A percentile compares a stretch with the other conserved stretches of the same genome.
Conservation (phyloP, 2,797 vertebrate genomes). For the Merluccius polli region DNA sequence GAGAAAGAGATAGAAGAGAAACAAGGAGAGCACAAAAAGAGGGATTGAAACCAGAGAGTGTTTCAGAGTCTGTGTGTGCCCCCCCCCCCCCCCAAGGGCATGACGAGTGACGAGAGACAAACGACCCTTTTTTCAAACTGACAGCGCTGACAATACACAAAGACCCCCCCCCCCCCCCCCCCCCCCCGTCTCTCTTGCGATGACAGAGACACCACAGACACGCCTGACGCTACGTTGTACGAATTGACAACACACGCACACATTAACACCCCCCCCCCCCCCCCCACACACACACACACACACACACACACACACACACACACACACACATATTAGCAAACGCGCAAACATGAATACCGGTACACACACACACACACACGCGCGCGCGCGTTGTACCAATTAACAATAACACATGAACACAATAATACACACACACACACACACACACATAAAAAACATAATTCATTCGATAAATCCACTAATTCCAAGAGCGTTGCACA, state of each 20-base stretch:
- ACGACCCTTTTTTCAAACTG: conserved; percentile 36
- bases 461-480: background rate
- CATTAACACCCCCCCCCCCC: too few relatives aligned
- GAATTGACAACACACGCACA: background rate
- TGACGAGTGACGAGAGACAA: conserved; percentile 42
- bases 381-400: too few relatives aligned
- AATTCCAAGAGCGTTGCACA: background rate
- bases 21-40: background rate
- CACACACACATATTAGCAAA: background rate
- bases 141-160: conserved; percentile 37
- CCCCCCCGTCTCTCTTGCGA: background rate
- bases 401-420: too few relatives aligned
- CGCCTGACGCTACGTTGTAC: background rate
- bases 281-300: too few relatives aligned
- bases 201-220: background rate
- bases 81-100: background rate
- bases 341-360: too few relatives aligned
- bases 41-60: background rate
- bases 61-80: background rate
- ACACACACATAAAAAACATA: too few relatives aligned
- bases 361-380: too few relatives aligned
- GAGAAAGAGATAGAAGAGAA: background rate
- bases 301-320: background rate
- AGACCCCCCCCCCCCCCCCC: conserved; percentile 18
- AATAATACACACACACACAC: background rate